These are phyloP conservation scores for Tinea trinotella DNA, from an alignment of 2,888 invertebrate genomes.

Conservation along the genomic window DNA sequence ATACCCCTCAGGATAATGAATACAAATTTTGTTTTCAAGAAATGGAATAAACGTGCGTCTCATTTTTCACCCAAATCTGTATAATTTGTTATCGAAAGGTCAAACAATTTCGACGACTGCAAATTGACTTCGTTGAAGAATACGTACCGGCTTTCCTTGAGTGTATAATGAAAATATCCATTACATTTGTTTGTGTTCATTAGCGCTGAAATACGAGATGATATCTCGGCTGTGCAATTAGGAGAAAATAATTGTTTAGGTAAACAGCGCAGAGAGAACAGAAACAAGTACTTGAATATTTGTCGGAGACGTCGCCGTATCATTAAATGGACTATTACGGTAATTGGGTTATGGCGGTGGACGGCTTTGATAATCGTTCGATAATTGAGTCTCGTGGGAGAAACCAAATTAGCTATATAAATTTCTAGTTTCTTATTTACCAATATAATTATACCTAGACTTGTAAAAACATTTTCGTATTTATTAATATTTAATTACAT, in stretches of 20 bases:
- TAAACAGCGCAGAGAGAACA: conserved; percentile 23
- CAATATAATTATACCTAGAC: neutral
- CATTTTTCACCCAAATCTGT: conserved; percentile 11
- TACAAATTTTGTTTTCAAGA: conserved; percentile 18
- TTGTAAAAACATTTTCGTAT: too few species aligned
- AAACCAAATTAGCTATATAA: conserved; percentile 5
- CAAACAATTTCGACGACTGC: conserved; percentile 46
- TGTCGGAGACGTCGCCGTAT: conserved; percentile 43
- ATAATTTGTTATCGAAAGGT: conserved; percentile 25
- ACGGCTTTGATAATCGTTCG: conserved; percentile 22
- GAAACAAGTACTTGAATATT: conserved; percentile 33
- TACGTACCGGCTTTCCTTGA: conserved; percentile 25
- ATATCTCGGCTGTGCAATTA: conserved; percentile 54
- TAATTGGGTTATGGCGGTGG: conserved; percentile 52
- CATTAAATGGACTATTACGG: conserved; percentile 52
- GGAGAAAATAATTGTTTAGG: conserved; percentile 60
- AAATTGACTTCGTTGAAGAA: conserved; percentile 27
- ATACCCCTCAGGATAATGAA: conserved; percentile 19
- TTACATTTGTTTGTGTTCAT: conserved; percentile 60
- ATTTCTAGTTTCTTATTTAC: neutral
- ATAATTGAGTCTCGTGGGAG: conserved; percentile 17
- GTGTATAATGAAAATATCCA: conserved; percentile 51
- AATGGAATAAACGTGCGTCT: conserved; percentile 16
- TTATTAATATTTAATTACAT: too few species aligned
- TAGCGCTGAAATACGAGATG: conserved; percentile 51